Percentiles rank a stretch among this genome's conserved stretches.
Evolutionary conservation across 2,113 vertebrate species (phyloP).

Genomic region (Ancistrus triradiatus): DNA sequence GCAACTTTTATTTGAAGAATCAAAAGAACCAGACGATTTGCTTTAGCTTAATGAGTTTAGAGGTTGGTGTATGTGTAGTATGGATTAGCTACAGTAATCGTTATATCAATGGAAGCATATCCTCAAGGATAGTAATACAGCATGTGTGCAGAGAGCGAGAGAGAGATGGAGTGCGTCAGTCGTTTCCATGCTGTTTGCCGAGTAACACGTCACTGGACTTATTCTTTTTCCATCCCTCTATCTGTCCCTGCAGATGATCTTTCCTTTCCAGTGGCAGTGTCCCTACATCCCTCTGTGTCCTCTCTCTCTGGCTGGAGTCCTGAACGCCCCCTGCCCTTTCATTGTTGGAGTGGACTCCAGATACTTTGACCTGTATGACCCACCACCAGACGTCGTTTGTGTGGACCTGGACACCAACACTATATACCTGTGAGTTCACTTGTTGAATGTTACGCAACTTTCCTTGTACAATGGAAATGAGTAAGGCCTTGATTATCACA

Average conservation of each 20-base stretch:
- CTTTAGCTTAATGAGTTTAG: too few species aligned
- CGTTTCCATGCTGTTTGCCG: background rate
- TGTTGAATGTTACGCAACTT: background rate
- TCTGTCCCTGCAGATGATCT: conserved; percentile 84
- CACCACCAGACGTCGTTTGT: conserved; percentile 93
- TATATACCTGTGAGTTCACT: conserved; percentile 84
- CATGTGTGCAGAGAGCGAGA: conserved; percentile 68
- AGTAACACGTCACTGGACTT: background rate
- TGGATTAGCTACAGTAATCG: too few species aligned
- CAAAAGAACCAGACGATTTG: too few species aligned
- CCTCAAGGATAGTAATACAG: too few species aligned
- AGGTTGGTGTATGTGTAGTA: too few species aligned
- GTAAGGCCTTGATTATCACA: too few species aligned
- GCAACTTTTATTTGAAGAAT: too few species aligned
- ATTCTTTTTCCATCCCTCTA: background rate
- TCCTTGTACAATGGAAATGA: too few species aligned
- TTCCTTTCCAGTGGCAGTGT: conserved; percentile 98
- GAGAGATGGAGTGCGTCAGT: background rate
- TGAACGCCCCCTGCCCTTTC: conserved; percentile 91
- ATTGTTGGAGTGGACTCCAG: conserved; percentile 97
- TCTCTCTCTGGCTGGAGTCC: conserved; percentile 86
- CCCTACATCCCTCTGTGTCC: conserved; percentile 97
- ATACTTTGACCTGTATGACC: conserved; percentile 97
- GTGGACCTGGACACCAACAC: conserved; percentile 98
- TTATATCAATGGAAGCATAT: too few species aligned